Percentiles rank a stretch among this genome's conserved stretches.
phyloP scores from a whole-genome alignment of 1,140 invertebrate genomes.

The Papilio dardanus region DNA sequence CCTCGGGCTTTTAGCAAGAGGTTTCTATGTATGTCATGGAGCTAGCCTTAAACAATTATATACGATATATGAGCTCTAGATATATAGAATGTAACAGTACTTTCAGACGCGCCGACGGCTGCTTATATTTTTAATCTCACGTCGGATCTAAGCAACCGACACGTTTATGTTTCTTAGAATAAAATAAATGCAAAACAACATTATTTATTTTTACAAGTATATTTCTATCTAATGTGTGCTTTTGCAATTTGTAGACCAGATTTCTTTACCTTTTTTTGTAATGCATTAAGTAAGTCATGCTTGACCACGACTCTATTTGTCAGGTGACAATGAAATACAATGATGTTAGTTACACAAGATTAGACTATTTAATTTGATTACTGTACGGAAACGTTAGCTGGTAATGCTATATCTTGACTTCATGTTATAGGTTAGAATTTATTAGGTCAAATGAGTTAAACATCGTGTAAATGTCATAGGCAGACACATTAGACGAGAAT shows the following conservation, averaged over 20 bases:
- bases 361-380: too few relatives aligned
- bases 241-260: neutral
- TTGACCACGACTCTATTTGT: too few relatives aligned
- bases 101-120: neutral
- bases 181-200: neutral
- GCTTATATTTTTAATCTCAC: slow-evolving; percentile 23
- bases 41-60: slow-evolving; percentile 33
- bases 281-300: too few relatives aligned
- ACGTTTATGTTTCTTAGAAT: neutral
- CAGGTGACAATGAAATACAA: too few relatives aligned
- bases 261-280: neutral
- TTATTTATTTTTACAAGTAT: neutral
- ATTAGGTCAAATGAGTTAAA: neutral
- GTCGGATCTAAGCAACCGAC: slow-evolving; percentile 17
- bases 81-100: slow-evolving; percentile 27
- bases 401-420: too few relatives aligned
- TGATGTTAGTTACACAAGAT: too few relatives aligned
- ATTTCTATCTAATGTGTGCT: neutral
- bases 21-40: slow-evolving; percentile 35
- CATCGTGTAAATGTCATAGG: neutral
- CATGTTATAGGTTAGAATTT: neutral
- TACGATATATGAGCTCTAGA: slow-evolving; percentile 24
- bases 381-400: too few relatives aligned
- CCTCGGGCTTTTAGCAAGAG: slow-evolving; percentile 20
- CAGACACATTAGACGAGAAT: neutral